These are phyloP conservation scores for Patella depressa DNA, from an alignment of 2,888 invertebrate genomes.

Conservation along the genomic window DNA sequence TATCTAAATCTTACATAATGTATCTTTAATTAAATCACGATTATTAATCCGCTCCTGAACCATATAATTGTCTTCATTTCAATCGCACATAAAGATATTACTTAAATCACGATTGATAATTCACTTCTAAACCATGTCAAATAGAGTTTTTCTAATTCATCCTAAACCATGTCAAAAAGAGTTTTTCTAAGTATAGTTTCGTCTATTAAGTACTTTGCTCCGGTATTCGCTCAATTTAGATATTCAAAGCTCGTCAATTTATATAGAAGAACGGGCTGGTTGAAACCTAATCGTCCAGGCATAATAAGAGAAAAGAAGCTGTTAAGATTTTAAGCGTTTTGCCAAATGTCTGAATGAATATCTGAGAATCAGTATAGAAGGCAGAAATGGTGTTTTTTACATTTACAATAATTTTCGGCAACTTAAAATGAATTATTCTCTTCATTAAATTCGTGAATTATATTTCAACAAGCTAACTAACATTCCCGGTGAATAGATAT, in stretches of 20 bases:
- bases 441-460: neutral
- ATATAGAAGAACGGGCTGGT: neutral
- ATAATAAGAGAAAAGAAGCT: conserved; percentile 4
- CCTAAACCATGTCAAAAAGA: too few relatives aligned
- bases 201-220: neutral
- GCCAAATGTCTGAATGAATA: neutral
- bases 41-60: too few relatives aligned
- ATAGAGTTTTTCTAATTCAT: too few relatives aligned
- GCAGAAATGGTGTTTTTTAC: neutral
- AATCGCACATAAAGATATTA: too few relatives aligned
- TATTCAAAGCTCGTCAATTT: neutral
- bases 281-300: conserved; percentile 9
- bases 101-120: too few relatives aligned
- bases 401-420: conserved; percentile 10
- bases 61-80: too few relatives aligned
- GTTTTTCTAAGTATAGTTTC: too few relatives aligned
- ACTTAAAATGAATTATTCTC: conserved; percentile 2
- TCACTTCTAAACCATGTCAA: too few relatives aligned
- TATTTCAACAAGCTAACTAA: neutral
- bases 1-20: too few relatives aligned
- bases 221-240: conserved; percentile 2
- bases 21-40: too few relatives aligned
- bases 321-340: neutral
- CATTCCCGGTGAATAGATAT: too few relatives aligned
- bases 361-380: neutral